Base-by-base conservation (phyloP, 2,888 invertebrate genomes). In the Oligia fasciuncula region DNA sequence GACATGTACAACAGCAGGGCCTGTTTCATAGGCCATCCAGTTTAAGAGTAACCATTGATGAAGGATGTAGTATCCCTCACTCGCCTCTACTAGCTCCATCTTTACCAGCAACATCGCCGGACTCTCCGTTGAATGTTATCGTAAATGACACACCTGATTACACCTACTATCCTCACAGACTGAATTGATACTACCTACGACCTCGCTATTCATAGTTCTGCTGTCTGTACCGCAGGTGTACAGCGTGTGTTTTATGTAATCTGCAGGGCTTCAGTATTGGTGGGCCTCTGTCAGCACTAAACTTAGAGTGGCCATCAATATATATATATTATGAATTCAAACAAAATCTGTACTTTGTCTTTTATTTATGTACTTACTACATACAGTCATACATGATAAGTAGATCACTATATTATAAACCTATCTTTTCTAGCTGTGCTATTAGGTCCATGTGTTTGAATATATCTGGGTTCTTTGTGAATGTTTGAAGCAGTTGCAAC, bases 371-470 rank as follows among this genome's bases (percentile, higher is more conserved):
- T 73, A 57, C 11, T 5, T 19, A n/a, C 13, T 60, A 63, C 66
- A 49, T 49, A 46, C 46, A 49, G 49, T 13, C 13, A 54, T 62
- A 49, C 29, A 79, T 54, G 5, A 9, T 23, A 46, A 46, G 46
- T 46, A 66, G 1, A 62, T 49, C 29, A 76, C n/a, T 43, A 46
- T 62, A 46, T 81, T 85, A 85, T 79, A 97, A 91, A 85, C 94
- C 93, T 86, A 98, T 97, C 90, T 97, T 98, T 94, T 98, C 98
- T 83, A 98, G 96, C 93, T 98, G 98, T 68, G 97, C 96, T 81
- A 99, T 97, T 35, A 99, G 96, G 92, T 99, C 98, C 98, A 98
- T 98, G 90, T 99, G 98, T 89, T 98, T 98, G 92, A 99, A 99
- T 73, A 97, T 97, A 86, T 98, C 97, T 0, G 99, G 98, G 68